Conservation (phyloP, 92 coral and sea anemone genomes). For the Muricea muricata region DNA sequence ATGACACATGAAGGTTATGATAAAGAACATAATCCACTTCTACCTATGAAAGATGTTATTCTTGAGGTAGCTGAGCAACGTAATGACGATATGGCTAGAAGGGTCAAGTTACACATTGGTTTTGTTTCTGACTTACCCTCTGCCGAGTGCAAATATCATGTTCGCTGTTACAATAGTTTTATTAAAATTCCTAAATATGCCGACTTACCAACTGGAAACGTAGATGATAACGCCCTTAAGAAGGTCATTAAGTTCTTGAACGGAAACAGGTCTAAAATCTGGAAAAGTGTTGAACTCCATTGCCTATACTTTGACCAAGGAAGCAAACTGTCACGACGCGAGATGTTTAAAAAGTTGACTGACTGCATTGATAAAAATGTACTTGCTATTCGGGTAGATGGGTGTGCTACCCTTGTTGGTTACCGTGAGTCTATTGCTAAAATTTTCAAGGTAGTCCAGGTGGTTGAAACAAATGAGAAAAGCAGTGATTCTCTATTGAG, state of each 20-base stretch:
- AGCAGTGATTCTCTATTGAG: not conserved
- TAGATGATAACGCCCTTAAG: constrained; percentile 14
- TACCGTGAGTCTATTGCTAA: constrained; percentile 10
- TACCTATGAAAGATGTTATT: constrained; percentile 21
- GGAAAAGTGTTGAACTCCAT: constrained; percentile 24
- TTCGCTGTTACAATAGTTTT: constrained; percentile 28
- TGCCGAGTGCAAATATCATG: constrained; percentile 34
- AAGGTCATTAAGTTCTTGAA: constrained; percentile 19
- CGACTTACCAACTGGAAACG: constrained; percentile 11
- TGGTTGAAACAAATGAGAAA: not conserved
- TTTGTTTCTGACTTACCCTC: constrained; percentile 14
- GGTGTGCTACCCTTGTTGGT: constrained; percentile 32
- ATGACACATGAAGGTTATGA: not conserved
- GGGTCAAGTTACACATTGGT: constrained; percentile 22
- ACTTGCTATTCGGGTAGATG: not conserved
- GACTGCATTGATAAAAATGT: not conserved
- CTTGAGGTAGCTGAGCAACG: constrained; percentile 19
- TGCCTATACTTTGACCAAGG: constrained; percentile 21
- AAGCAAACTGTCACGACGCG: not conserved
- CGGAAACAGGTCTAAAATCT: constrained; percentile 10
- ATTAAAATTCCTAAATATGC: constrained; percentile 20
- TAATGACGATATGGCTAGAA: constrained; percentile 32
- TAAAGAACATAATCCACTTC: constrained; percentile 19
- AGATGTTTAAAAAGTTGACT: constrained; percentile 25
- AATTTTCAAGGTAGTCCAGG: constrained; percentile 1